Conservation (phyloP, 2,113 vertebrate species). For the Perca schrenkii region DNA sequence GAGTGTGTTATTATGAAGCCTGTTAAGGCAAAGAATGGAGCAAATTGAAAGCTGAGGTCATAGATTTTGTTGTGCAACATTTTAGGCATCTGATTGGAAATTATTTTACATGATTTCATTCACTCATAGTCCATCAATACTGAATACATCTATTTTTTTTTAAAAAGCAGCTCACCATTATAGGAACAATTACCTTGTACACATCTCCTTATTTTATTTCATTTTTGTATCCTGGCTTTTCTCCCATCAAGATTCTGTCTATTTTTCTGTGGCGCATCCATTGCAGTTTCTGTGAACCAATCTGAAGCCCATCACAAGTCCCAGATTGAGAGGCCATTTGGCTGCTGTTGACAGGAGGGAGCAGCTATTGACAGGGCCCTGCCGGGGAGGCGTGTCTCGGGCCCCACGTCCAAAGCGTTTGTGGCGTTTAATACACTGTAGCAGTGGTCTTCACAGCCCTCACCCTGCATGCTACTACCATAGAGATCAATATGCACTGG, state of each 20-base stretch:
- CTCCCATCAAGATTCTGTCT: constrained; percentile 27
- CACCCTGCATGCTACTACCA: constrained; percentile 79
- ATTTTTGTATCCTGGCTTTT: constrained; percentile 22
- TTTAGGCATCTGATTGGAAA: constrained; percentile 56
- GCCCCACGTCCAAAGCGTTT: constrained; percentile 83
- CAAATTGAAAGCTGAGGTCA: constrained; percentile 65
- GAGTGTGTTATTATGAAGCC: constrained; percentile 67
- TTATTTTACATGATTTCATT: constrained; percentile 61
- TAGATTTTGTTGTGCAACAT: constrained; percentile 63
- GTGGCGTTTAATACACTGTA: constrained; percentile 88
- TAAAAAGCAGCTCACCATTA: constrained; percentile 37
- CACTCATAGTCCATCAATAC: constrained; percentile 29
- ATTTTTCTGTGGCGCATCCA: constrained; percentile 54
- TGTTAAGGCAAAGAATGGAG: constrained; percentile 67
- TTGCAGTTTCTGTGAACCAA: constrained; percentile 60
- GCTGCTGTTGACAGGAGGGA: constrained; percentile 85
- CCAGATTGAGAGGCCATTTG: constrained; percentile 83
- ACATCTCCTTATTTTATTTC: constrained; percentile 44
- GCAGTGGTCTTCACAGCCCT: constrained; percentile 78
- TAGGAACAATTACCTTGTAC: constrained; percentile 19
- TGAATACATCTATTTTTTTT: constrained; percentile 22
- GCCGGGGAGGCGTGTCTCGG: constrained; percentile 81
- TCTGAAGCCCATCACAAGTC: constrained; percentile 70
- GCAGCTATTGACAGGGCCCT: constrained; percentile 84
- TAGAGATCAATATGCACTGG: constrained; percentile 84